phyloP scores from a whole-genome alignment of 2,888 invertebrate species.

The Diadegma fenestrale region DNA sequence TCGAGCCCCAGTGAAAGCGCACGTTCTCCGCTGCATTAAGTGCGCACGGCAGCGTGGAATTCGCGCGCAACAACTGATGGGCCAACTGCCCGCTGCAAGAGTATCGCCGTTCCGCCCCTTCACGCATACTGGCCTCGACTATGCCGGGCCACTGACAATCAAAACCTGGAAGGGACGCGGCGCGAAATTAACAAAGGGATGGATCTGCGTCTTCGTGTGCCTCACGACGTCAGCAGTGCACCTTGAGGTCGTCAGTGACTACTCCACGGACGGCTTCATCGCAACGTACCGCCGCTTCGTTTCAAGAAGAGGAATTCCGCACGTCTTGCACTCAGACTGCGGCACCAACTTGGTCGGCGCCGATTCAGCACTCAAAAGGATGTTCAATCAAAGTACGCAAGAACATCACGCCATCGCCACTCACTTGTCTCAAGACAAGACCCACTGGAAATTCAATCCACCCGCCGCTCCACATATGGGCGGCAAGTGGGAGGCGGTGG shows the following conservation, averaged over 20 bases:
- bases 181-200: slow-evolving; percentile 60
- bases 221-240: slow-evolving; percentile 67
- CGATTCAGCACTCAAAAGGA: background rate
- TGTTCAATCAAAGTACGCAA: background rate
- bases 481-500: slow-evolving; percentile 38
- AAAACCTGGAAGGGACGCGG: slow-evolving; percentile 16
- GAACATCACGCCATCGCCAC: background rate
- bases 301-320: slow-evolving; percentile 63
- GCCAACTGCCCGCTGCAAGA: slow-evolving; percentile 69
- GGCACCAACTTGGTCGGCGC: slow-evolving; percentile 7
- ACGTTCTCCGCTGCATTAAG: slow-evolving; percentile 51
- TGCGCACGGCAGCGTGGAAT: slow-evolving; percentile 7
- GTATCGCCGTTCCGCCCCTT: slow-evolving; percentile 54
- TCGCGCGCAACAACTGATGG: slow-evolving; percentile 73
- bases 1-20: slow-evolving; percentile 37
- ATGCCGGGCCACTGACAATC: slow-evolving; percentile 65
- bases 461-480: slow-evolving; percentile 32
- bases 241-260: slow-evolving; percentile 68
- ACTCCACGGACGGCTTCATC: slow-evolving; percentile 66
- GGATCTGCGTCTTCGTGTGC: slow-evolving; percentile 47
- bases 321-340: background rate
- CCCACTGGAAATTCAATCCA: slow-evolving; percentile 23
- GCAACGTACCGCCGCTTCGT: slow-evolving; percentile 68
- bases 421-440: background rate
- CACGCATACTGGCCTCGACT: slow-evolving; percentile 59